Evolutionary conservation across 2,113 vertebrate species (phyloP), one percentile per base, ranked within the genome.

Genomic region (Cygnus buccinator): DNA sequence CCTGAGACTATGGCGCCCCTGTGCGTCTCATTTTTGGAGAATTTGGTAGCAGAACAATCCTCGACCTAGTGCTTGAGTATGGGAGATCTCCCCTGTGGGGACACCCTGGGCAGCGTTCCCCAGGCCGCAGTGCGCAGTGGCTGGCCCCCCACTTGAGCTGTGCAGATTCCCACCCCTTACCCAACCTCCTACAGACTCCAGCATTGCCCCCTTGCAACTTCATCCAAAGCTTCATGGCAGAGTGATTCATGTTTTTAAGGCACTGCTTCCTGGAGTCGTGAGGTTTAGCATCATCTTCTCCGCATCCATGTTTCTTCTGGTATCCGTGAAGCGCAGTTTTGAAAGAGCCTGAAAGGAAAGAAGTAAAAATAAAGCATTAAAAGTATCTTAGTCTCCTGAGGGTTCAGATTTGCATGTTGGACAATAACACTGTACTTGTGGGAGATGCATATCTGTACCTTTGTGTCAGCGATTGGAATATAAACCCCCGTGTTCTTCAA

Each of bases 1-100:
- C 35, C 79, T 95, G 87, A 97, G 95, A 37, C 82, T 98, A 92
- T 98, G 97, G 97, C 97, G 98, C 98, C 98, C 97, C 96, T 97
- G 22, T 86, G 97, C 91, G 98, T 97, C 81, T 76, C 39, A 26
- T 87, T 62, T 84, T 41, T 1, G 29, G 43, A 77, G 90, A 93
- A 90, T 44, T 66, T 78, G 9, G 44, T 3, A 35, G 43, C 65
- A 89, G 50, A 82, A 14, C 13, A 70, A 35, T 7, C 6, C 22
- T 33, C 29, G 50, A n/a, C 10, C 2, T 8, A 20, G 41, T 11
- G 6, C 14, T 73, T 2, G 2, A 46, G n/a, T 1, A 4, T 9
- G 11, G 13, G 15, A 44, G n/a, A 82, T 29, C 13, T 76, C 7
- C 15, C 25, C 35, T 55, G 33, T 10, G 14, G 70, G 28, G n/a